Evolutionary conservation across 2,888 invertebrate species (phyloP), one percentile per base, ranked within the genome.

Genomic region (Lampropteryx suffumata): DNA sequence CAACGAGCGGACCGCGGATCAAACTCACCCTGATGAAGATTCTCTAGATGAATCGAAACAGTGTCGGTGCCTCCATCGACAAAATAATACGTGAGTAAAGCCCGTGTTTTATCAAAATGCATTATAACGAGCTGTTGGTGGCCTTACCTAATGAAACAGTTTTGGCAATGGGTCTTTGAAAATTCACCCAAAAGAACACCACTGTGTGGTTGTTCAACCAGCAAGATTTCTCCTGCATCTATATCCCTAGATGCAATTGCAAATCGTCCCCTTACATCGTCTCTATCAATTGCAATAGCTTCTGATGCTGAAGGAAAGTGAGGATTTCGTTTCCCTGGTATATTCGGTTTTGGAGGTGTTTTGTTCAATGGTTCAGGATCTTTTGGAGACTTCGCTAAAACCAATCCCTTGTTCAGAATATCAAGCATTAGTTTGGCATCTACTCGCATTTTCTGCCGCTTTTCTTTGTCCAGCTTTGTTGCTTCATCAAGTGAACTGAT

Each of bases 141-240:
- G 14, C 71, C 80, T 59, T 82, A 94, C 94, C 93, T 92, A 32
- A 90, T 76, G 58, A 94, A 93, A 72, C 96, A 96, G 64, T 94
- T 86, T 59, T 94, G 94, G 70, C 96, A 96, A 74, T 95, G 95
- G 0, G 92, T 92, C 54, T 91, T 88, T 0, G 92, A 78, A 71
- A 92, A 94, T 71, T 95, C 94, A 32, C 92, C 92, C 24, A 96
- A 83, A 9, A 97, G 81, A 14, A 94, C 94, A 0, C 94, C 91
- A 47, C 94, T 94, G 66, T 94, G 93, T 0, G 97, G 93, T 57
- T 92, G 92, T 73, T 97, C 97, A 6, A 94, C 87, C 0, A 95
- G 77, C 48, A 97, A 73, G 41, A 94, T 90, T 65, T 95, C 94
- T 0, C 97, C 97, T 2, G 94, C 92, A 56, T 91, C 83, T 7